Evolutionary conservation across 2,113 vertebrate species (phyloP).

Genomic region (Cebidichthys violaceus): DNA sequence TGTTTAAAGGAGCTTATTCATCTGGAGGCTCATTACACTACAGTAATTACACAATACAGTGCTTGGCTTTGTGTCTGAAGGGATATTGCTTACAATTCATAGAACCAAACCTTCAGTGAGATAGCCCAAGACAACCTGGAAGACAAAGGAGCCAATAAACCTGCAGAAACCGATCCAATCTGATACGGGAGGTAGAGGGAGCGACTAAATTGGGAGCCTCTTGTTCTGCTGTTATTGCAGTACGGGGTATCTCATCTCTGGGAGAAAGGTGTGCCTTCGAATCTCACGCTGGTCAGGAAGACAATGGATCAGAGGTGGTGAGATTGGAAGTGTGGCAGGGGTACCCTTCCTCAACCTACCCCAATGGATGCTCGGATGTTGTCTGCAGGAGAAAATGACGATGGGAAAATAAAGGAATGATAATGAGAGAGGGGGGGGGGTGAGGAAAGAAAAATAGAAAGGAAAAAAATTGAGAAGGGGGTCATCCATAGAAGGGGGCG

Average conservation of each 20-base stretch:
- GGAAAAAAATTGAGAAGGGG: not conserved
- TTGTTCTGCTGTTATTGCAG: slow-evolving; percentile 52
- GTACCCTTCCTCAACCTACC: slow-evolving; percentile 13
- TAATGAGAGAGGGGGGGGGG: slow-evolving; percentile 1
- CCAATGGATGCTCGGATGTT: slow-evolving; percentile 31
- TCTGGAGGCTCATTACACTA: slow-evolving; percentile 43
- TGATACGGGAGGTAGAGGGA: slow-evolving; percentile 33
- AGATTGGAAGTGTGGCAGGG: slow-evolving; percentile 16
- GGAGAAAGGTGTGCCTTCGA: slow-evolving; percentile 41
- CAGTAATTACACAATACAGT: slow-evolving; percentile 26
- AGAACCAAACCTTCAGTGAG: slow-evolving; percentile 28
- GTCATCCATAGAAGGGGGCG: not conserved
- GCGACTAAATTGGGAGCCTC: slow-evolving; percentile 31
- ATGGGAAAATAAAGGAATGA: slow-evolving; percentile 9
- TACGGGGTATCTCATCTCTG: slow-evolving; percentile 43
- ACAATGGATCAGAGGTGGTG: slow-evolving; percentile 55
- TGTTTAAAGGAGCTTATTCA: slow-evolving; percentile 35
- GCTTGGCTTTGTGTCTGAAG: slow-evolving; percentile 49
- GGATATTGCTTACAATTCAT: slow-evolving; percentile 59
- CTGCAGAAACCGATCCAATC: slow-evolving; percentile 50
- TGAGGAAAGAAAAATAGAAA: not conserved
- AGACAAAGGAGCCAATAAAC: slow-evolving; percentile 69
- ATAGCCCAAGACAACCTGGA: slow-evolving; percentile 33
- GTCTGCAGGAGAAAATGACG: slow-evolving; percentile 8
- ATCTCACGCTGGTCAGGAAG: slow-evolving; percentile 31